Evolutionary conservation across 1,140 invertebrate species (phyloP), one percentile per base, ranked within the genome.

Genomic region (Melipona quadrifasciata): DNA sequence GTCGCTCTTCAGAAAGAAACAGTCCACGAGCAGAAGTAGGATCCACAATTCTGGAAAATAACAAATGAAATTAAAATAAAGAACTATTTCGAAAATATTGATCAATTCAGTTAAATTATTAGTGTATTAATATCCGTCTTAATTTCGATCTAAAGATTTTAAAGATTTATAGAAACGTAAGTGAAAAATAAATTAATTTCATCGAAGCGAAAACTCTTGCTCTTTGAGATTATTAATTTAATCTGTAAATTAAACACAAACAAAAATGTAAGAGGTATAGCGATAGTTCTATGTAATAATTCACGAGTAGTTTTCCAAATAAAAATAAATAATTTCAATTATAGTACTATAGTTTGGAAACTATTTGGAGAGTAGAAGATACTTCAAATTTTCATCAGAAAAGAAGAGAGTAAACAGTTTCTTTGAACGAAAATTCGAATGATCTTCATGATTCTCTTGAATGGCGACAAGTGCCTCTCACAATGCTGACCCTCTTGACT

Each of bases 391-490:
- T 47, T 6, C 34, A 14, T 77, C 19, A 31, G 12, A 27, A 77
- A 65, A 8, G 47, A 55, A 34, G 19, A 58, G 39, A 53, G 27
- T 27, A 16, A 51, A 19, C n/a, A 53, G 39, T 55, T 16, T 31
- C 19, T 8, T 75, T 55, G 51, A 39, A 75, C 27, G 19, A 53
- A 21, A 58, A 47, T 24, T 77, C 58, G 19, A 70, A 57, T 58
- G 53, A n/a, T 51, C 74, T 77, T 83, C 70, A 51, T 58, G 85
- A 72, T 67, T 83, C 55, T 70, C 55, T 70, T 70, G 70, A 89
- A 86, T 81, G 67, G 72, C 86, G 72, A 86, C 80, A 80, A 76
- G 76, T 88, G 80, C 80, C 72, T 79, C 71, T 74, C 76, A 74
- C 68, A 61, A 72, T 67, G 27, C 47, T 47, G 67, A 68, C 64